Percentiles rank a stretch among this genome's conserved stretches.
Conservation (phyloP, 2,888 invertebrate genomes). For the Euplexia lucipara region DNA sequence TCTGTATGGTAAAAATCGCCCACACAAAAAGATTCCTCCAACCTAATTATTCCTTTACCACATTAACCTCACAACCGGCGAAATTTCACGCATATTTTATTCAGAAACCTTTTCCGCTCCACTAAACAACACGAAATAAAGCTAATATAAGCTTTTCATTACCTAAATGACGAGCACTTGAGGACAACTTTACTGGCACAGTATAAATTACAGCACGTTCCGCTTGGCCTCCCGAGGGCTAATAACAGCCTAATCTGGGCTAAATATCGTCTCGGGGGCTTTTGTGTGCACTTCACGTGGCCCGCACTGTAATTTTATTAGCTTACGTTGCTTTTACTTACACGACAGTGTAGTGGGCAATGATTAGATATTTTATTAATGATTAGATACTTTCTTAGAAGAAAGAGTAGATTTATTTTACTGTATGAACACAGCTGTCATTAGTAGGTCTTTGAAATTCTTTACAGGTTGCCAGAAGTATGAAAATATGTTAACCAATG, state of each 20-base stretch:
- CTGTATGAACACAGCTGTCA: no score
- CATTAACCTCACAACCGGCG: background rate
- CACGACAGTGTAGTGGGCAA: slow-evolving; percentile 27
- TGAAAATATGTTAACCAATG: no score
- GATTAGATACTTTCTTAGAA: no score
- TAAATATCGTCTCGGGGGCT: slow-evolving; percentile 45
- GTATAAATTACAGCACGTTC: slow-evolving; percentile 31
- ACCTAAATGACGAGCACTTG: slow-evolving; percentile 20
- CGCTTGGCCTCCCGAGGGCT: slow-evolving; percentile 16
- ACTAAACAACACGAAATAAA: background rate
- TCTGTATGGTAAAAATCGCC: no score
- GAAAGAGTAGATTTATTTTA: no score
- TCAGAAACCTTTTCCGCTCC: background rate
- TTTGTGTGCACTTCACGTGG: slow-evolving; percentile 43
- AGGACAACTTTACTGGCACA: slow-evolving; percentile 8
- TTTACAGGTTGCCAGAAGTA: no score
- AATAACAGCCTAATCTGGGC: slow-evolving; percentile 34
- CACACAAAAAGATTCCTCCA: no score
- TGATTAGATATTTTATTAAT: background rate
- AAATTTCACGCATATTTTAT: background rate
- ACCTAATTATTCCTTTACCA: no score
- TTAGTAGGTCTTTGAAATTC: no score
- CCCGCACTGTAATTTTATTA: slow-evolving; percentile 47
- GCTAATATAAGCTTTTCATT: slow-evolving; percentile 6
- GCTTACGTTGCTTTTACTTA: slow-evolving; percentile 1